These are phyloP conservation scores for Corynorhinus townsendii DNA, from an alignment of 2,113 vertebrate genomes.

Conservation along the genomic window DNA sequence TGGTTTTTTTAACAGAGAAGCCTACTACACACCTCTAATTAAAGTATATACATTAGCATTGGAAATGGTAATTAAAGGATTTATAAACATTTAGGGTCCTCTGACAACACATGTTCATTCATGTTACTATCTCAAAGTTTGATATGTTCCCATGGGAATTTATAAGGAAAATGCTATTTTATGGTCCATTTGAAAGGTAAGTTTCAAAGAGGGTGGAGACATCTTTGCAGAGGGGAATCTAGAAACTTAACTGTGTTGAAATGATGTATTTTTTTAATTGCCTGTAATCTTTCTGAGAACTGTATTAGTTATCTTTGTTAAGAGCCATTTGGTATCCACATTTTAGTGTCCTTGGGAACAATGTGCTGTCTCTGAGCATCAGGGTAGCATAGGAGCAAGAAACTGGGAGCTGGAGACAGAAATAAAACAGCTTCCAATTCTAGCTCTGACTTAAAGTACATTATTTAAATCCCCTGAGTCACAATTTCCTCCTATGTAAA, in stretches of 20 bases:
- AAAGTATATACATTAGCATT: background rate
- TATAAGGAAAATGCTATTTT: background rate
- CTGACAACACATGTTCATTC: conserved; percentile 18
- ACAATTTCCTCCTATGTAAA: background rate
- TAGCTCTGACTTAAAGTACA: background rate
- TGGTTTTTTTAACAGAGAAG: background rate
- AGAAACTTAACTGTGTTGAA: conserved; percentile 17
- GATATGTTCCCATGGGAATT: conserved; percentile 1
- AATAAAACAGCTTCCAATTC: background rate
- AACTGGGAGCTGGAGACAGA: background rate
- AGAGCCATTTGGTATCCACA: background rate
- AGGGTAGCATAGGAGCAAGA: background rate
- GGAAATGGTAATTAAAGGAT: background rate
- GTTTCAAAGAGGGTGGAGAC: background rate
- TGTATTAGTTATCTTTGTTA: background rate
- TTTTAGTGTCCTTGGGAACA: background rate
- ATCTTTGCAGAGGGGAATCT: background rate
- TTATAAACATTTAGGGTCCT: background rate
- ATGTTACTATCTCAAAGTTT: background rate
- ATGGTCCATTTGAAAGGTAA: background rate
- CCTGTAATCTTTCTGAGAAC: background rate
- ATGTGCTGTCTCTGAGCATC: background rate
- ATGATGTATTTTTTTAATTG: background rate
- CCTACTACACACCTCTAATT: conserved; percentile 25
- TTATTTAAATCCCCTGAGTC: conserved; percentile 22